Evolutionary conservation across 2,113 vertebrate species (phyloP), one percentile per base, ranked within the genome.

Genomic region (Chlamydotis undulata): DNA sequence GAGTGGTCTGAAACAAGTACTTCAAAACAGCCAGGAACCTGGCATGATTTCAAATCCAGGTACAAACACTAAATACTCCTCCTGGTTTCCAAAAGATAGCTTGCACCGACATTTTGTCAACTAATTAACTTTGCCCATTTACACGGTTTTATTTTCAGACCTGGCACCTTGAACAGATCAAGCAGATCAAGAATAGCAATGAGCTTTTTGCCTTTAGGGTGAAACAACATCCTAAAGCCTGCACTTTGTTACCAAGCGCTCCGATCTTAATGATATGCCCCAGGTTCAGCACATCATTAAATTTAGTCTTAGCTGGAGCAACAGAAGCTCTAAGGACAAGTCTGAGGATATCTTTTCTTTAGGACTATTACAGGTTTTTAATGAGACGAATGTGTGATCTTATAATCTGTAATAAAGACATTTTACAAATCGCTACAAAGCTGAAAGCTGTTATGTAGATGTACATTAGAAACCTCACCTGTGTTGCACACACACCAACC

Each of bases 401-500:
- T 52, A 2, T 59, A 80, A 91, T 3, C 10, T 50, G 79, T 37
- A 83, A 93, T 18, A 67, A 64, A 77, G 63, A 82, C 59, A n/a
- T 93, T 93, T 96, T 52, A 61, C 5, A 9, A 75, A 88, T 64
- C 69, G 29, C 60, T 57, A 17, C 4, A 14, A 92, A 90, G 50
- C n/a, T 70, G 45, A 93, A 92, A 90, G n/a, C 64, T 5, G 0
- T 63, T 55, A 65, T 2, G 18, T 90, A 82, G 82, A 86, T 55
- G 60, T 28, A 49, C 35, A 60, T 70, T 79, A 97, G 82, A 95
- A 80, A 45, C 56, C 65, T 60, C 94, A 95, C 63, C 70, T 83
- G 57, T 33, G 35, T 23, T 68, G 76, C 87, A 87, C 24, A 65
- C 25, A 69, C 49, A 87, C 50, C 55, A 71, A 2, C 31, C 50